A percentile compares a stretch with the other conserved stretches of the same genome.
These are phyloP conservation scores for Callinectes sapidus DNA, from an alignment of 2,888 invertebrate genomes.

Conservation along the genomic window DNA sequence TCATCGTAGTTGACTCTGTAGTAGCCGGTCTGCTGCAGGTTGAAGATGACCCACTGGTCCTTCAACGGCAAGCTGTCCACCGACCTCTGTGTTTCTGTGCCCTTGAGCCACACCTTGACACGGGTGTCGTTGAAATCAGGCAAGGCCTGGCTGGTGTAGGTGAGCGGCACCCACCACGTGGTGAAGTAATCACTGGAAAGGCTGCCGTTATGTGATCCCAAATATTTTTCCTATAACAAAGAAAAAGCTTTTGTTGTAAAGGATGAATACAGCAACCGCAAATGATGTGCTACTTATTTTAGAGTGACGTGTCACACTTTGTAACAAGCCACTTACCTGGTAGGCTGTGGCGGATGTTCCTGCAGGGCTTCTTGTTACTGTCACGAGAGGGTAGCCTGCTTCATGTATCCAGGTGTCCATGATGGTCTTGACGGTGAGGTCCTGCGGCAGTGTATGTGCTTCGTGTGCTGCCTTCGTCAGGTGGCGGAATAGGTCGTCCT, in stretches of 20 bases:
- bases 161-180: conserved; percentile 81
- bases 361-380: conserved; percentile 80
- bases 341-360: conserved; percentile 80
- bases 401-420: conserved; percentile 90
- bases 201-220: background rate
- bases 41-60: conserved; percentile 83
- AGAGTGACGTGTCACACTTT: background rate
- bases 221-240: background rate
- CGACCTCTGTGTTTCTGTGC: conserved; percentile 42
- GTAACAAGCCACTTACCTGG: conserved; percentile 79
- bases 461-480: conserved; percentile 83
- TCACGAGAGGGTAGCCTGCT: conserved; percentile 86
- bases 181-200: background rate
- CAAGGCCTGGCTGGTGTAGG: conserved; percentile 78
- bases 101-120: conserved; percentile 79
- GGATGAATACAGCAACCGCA: background rate
- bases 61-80: conserved; percentile 35
- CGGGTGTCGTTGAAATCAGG: conserved; percentile 78
- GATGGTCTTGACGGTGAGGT: conserved; percentile 83
- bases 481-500: conserved; percentile 87
- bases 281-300: background rate
- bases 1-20: conserved; percentile 85
- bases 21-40: conserved; percentile 84
- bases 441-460: conserved; percentile 80
- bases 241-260: background rate